Conservation (phyloP, 2,888 invertebrate species). For the Parnassius orleans region DNA sequence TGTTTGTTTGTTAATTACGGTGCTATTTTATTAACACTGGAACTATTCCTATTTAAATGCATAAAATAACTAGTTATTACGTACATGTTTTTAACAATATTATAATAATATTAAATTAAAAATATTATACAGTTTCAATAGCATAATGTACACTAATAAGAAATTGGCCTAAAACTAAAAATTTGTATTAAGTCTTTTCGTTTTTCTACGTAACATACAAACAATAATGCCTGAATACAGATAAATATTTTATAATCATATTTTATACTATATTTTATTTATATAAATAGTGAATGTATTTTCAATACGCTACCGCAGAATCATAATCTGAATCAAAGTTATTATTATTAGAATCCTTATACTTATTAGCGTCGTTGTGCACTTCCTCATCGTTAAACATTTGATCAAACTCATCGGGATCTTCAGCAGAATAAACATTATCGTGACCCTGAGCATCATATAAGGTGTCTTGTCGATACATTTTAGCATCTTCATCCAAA, state of each 20-base stretch:
- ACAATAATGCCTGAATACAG: background rate
- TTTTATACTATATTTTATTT: background rate
- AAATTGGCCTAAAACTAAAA: too few species aligned
- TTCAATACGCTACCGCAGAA: conserved; percentile 54
- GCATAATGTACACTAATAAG: too few species aligned
- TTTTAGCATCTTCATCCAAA: conserved; percentile 40
- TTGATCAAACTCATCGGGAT: conserved; percentile 43
- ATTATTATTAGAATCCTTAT: conserved; percentile 56
- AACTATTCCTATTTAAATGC: too few species aligned
- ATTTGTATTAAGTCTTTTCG: too few species aligned
- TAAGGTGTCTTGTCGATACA: conserved; percentile 44
- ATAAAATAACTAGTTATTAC: too few species aligned
- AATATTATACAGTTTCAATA: too few species aligned
- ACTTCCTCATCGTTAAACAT: conserved; percentile 51
- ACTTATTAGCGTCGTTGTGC: conserved; percentile 40
- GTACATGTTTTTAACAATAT: too few species aligned
- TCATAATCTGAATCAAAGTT: conserved; percentile 53
- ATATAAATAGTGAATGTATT: background rate
- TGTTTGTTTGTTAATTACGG: too few species aligned
- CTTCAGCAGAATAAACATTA: conserved; percentile 40
- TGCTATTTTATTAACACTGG: too few species aligned
- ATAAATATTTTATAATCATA: background rate
- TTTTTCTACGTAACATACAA: too few species aligned
- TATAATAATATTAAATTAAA: too few species aligned
- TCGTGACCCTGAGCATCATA: conserved; percentile 36